These are phyloP conservation scores for Caranx melampygus DNA, from an alignment of 2,113 vertebrate species.

Conservation along the genomic window DNA sequence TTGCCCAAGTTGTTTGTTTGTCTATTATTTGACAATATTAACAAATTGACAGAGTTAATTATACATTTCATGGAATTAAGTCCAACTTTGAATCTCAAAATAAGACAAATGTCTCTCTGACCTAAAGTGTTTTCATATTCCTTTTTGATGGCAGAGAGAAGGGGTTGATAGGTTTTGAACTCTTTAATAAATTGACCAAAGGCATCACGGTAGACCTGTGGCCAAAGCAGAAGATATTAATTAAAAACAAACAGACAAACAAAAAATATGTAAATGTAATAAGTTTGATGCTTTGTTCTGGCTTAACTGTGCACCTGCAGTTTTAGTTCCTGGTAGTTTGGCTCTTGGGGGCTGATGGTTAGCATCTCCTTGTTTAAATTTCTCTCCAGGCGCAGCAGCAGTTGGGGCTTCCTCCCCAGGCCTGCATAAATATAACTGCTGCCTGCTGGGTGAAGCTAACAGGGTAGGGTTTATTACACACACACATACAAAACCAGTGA, in stretches of 20 bases:
- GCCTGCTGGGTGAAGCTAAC: slow-evolving; percentile 45
- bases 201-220: slow-evolving; percentile 86
- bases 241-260: neutral
- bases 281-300: neutral
- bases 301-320: slow-evolving; percentile 83
- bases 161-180: slow-evolving; percentile 89
- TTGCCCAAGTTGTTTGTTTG: too few relatives aligned
- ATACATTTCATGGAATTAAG: too few relatives aligned
- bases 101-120: slow-evolving; percentile 66
- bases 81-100: too few relatives aligned
- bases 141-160: slow-evolving; percentile 88
- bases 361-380: slow-evolving; percentile 84
- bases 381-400: slow-evolving; percentile 83
- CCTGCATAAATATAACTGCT: slow-evolving; percentile 55
- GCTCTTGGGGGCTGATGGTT: slow-evolving; percentile 70
- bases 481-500: neutral
- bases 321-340: slow-evolving; percentile 81
- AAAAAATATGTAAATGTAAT: too few relatives aligned
- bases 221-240: slow-evolving; percentile 29
- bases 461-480: neutral
- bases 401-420: slow-evolving; percentile 79
- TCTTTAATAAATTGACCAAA: slow-evolving; percentile 88
- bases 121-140: slow-evolving; percentile 89
- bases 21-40: too few relatives aligned
- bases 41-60: too few relatives aligned